Evolutionary conservation across 1,140 invertebrate genomes (phyloP), one percentile per base, ranked within the genome.

Genomic region (Achatina immaculata): DNA sequence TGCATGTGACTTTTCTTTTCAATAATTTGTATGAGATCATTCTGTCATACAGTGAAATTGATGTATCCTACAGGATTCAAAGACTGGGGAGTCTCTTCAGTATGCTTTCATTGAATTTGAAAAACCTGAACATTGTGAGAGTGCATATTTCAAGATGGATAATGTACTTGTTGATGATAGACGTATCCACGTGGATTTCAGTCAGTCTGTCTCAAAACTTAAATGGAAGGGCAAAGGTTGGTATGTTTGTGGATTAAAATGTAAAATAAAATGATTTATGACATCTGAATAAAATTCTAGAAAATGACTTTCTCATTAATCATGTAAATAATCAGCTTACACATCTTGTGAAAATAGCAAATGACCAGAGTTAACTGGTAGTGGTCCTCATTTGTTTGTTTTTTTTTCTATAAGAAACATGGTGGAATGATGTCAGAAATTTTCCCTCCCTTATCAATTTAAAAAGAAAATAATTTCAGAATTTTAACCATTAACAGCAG

Each of bases 101-200:
- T 99, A 99, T 92, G 99, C 98, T 3, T 99, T 99, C 90, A 96
- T 99, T 85, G 99, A 99, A 91, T 99, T 99, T 93, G 96, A 96
- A 82, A 95, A 98, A 83, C 94, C 95, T 95, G 89, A 98, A 90
- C 94, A 97, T 16, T 99, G 98, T 93, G 99, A 99, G 93, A 95
- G 96, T 85, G 99, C 99, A 3, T 99, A 97, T 92, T 98, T 99
- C 86, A 99, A 99, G 93, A 99, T 99, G 99, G 98, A 99, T 88
- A 99, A 99, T 93, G 98, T 99, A 0, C 92, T 99, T 0, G 99
- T 99, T 86, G 99, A 99, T 92, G 99, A 99, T 89, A 92, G 99
- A 68, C 93, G 99, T 86, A 99, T 99, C 85, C 98, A 99, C 91
- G 99, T 99, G 1, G 99, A 99, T 91, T 99, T 99, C 92, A 99